Conservation (phyloP, 2,113 vertebrate genomes). For the Chaetodon auriga region DNA sequence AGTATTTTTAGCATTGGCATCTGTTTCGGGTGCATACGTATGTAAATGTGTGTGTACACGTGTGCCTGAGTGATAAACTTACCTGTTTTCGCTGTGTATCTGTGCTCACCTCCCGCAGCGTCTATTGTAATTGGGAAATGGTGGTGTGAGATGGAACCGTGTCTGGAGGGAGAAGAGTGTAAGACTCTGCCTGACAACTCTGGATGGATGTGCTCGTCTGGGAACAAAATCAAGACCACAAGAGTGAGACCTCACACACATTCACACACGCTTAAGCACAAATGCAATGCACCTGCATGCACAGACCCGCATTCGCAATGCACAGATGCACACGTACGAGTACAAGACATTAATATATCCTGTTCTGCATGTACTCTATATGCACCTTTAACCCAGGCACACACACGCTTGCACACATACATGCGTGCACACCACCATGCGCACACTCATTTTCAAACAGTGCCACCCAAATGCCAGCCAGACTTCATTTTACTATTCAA, state of each 20-base stretch:
- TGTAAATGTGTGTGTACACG: background rate
- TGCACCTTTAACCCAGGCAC: background rate
- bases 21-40: no score
- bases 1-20: background rate
- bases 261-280: conserved; percentile 11
- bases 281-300: background rate
- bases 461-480: background rate
- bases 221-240: conserved; percentile 99
- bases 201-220: conserved; percentile 98
- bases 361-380: conserved; percentile 2
- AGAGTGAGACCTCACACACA: conserved; percentile 87
- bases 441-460: background rate
- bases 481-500: background rate
- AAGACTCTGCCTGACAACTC: conserved; percentile 98
- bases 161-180: conserved; percentile 97
- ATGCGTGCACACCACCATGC: background rate
- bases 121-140: conserved; percentile 99
- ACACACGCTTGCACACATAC: background rate
- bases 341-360: conserved; percentile 1
- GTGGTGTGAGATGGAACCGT: conserved; percentile 99
- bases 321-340: background rate
- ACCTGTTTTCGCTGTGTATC: conserved; percentile 22
- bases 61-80: conserved; percentile 33
- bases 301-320: background rate
- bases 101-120: conserved; percentile 79